phyloP scores from a whole-genome alignment of 2,113 vertebrate species.

The Regulus satrapa region DNA sequence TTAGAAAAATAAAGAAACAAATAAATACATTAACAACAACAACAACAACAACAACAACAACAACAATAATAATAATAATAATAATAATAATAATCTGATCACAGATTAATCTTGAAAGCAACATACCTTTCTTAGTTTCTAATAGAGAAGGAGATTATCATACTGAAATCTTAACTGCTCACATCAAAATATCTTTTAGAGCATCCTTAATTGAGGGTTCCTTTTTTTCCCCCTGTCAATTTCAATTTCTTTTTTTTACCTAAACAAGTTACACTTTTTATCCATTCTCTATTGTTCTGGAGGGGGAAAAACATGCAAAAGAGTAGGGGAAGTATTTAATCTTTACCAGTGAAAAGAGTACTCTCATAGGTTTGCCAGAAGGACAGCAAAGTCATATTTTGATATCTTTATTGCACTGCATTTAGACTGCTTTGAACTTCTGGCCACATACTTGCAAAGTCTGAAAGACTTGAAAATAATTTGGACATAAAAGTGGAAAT shows the following conservation, averaged over 20 bases:
- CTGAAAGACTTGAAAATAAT: background rate
- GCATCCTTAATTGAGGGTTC: background rate
- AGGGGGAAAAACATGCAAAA: background rate
- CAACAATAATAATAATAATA: too few species aligned
- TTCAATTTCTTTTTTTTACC: background rate
- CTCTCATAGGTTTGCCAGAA: background rate
- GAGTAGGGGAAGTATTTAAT: background rate
- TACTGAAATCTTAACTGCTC: background rate
- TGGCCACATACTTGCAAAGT: background rate
- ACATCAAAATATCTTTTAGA: background rate
- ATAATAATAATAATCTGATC: background rate
- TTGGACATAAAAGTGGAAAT: background rate
- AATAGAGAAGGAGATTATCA: background rate
- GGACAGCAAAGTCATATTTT: background rate
- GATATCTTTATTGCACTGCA: background rate
- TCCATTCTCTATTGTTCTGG: background rate
- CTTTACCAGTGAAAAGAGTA: background rate
- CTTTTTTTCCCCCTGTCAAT: background rate
- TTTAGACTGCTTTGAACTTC: background rate
- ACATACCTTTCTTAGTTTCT: background rate
- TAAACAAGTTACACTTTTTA: background rate
- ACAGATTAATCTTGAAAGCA: background rate
- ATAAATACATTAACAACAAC: too few species aligned
- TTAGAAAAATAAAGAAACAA: background rate
- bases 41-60: too few species aligned